Conservation (phyloP, 1,140 invertebrate genomes). For the Musca domestica region DNA sequence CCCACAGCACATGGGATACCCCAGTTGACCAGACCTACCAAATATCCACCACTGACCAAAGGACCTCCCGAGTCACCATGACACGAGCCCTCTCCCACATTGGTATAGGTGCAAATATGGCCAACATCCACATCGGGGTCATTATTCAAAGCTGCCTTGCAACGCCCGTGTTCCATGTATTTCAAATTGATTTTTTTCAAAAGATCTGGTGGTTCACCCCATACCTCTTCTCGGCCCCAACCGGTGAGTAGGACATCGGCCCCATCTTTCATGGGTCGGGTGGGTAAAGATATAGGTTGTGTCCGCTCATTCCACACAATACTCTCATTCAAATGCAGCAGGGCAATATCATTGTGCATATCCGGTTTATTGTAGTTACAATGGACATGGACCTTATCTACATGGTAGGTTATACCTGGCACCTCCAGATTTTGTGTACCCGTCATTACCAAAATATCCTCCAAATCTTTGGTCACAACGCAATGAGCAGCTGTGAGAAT, state of each 20-base stretch:
- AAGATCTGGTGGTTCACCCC: conserved; percentile 28
- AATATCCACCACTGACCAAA: conserved; percentile 41
- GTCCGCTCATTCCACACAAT: conserved; percentile 54
- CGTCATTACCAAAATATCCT: conserved; percentile 30
- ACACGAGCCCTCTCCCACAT: conserved; percentile 56
- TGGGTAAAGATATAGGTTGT: conserved; percentile 39
- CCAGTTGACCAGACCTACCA: conserved; percentile 58
- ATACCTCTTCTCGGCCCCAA: conserved; percentile 30
- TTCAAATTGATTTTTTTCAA: conserved; percentile 32
- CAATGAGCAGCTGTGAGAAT: conserved; percentile 55
- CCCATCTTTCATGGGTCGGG: conserved; percentile 27
- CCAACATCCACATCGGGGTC: conserved; percentile 30
- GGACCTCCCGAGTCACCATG: conserved; percentile 62
- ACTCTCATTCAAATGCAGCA: conserved; percentile 48
- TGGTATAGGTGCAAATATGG: conserved; percentile 62
- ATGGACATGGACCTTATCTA: conserved; percentile 28
- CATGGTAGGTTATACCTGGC: conserved; percentile 23
- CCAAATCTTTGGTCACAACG: conserved; percentile 24
- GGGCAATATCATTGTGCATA: conserved; percentile 56
- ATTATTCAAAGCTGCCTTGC: conserved; percentile 13
- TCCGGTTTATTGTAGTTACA: conserved; percentile 41
- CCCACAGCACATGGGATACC: conserved; percentile 57
- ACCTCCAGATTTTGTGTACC: conserved; percentile 31
- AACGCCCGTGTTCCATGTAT: conserved; percentile 28
- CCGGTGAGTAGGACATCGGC: conserved; percentile 53